Base-by-base conservation (phyloP, 2,888 invertebrate genomes). In the Argynnis bischoffii region DNA sequence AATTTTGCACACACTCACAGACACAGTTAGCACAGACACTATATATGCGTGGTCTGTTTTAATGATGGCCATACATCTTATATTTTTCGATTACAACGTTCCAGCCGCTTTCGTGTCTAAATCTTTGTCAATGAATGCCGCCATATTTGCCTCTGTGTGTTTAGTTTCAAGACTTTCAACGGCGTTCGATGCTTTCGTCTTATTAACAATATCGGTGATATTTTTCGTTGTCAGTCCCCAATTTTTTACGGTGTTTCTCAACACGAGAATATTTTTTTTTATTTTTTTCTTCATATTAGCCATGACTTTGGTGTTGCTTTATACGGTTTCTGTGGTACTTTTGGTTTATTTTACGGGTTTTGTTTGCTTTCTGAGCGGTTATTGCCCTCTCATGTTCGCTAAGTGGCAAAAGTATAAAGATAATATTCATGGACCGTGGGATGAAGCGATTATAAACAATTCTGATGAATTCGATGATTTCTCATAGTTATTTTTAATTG, bases 371-470 rank as follows among this genome's bases (percentile, higher is more conserved):
- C 91, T 97, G 50, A 96, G 95, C 81, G 80, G 96, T 13, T 88
- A 96, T 61, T 97, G 96, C 81, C 98, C 98, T 0, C 81, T 94
- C 3, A 94, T 95, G 82, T 98, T 97, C 88, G 95, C 96, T 0
- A 90, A 88, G 64, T 96, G 96, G 92, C 97, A 97, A 80, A 95
- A 92, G 50, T 95, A 95, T 82, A 98, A 98, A 81, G 95, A 96
- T 79, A 99, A 98, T 86, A 99, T 98, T 72, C 96, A 99, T 86
- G 99, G 99, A 0, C 99, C 99, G 0, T 99, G 99, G 99, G 99
- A 99, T 86, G 99, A 99, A 83, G 99, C 99, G 14, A 91, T 97
- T 76, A 95, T 95, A 72, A 94, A 94, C 79, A 94, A 95, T 87
- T 90, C 93, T 0, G 94, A 94, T 78, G 93, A 92, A 80, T 82